Percentiles rank a stretch among this genome's conserved stretches.
These are phyloP conservation scores for Drosophila obscura DNA, from an alignment of 1,140 invertebrate species.

Conservation along the genomic window DNA sequence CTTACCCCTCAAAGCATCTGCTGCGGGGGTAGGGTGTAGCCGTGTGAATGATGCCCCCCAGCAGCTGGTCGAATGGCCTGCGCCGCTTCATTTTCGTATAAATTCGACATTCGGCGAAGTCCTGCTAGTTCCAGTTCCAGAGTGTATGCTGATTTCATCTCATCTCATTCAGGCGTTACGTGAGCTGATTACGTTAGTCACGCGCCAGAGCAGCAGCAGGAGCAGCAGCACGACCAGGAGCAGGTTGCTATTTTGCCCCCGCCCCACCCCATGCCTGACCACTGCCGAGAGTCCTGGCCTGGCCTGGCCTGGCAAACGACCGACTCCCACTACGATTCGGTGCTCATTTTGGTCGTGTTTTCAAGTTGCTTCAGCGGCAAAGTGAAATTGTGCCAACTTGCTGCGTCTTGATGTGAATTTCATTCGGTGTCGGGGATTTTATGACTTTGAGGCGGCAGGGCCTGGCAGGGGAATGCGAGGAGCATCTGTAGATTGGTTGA, in stretches of 20 bases:
- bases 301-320: too few species aligned
- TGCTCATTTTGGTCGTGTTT: conserved; percentile 44
- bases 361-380: conserved; percentile 70
- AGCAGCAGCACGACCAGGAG: neutral
- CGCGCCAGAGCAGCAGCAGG: conserved; percentile 30
- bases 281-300: conserved; percentile 16
- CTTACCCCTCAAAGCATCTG: conserved; percentile 1
- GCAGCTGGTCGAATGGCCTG: conserved; percentile 18
- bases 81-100: conserved; percentile 57
- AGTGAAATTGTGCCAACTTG: conserved; percentile 79
- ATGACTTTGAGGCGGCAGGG: conserved; percentile 57
- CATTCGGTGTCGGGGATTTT: conserved; percentile 73
- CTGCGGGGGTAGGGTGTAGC: neutral
- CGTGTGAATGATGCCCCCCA: conserved; percentile 42
- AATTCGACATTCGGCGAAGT: conserved; percentile 69
- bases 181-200: conserved; percentile 83
- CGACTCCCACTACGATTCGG: conserved; percentile 6
- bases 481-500: conserved; percentile 4
- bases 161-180: conserved; percentile 75
- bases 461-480: neutral
- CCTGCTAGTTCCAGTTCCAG: conserved; percentile 1
- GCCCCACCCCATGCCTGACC: conserved; percentile 11
- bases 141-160: conserved; percentile 80
- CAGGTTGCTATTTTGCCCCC: neutral
- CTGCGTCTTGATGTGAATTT: conserved; percentile 78